phyloP scores from a whole-genome alignment of 2,113 vertebrate genomes.

The Rhadina sibilatrix region DNA sequence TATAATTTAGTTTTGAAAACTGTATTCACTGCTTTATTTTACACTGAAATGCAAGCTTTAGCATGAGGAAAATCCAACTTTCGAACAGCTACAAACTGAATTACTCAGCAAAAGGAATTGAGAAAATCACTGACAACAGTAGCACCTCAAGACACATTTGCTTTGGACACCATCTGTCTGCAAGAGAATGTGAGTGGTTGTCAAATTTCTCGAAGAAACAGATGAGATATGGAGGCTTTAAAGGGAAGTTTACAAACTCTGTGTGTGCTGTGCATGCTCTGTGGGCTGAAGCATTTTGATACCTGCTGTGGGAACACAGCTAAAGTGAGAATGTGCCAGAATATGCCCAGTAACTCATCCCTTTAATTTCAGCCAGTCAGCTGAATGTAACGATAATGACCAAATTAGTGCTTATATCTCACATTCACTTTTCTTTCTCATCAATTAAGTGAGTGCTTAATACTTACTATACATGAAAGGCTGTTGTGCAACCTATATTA shows the following conservation, averaged over 20 bases:
- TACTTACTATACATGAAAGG: not conserved
- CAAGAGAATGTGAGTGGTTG: not conserved
- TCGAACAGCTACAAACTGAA: not conserved
- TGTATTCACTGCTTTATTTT: not conserved
- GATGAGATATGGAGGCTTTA: not conserved
- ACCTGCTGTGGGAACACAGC: not conserved
- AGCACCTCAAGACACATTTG: not conserved
- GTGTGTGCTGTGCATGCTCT: not conserved
- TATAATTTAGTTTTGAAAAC: not conserved
- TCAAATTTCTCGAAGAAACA: not conserved
- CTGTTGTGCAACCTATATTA: not conserved
- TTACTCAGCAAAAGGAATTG: not conserved
- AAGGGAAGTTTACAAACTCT: not conserved
- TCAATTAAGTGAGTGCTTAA: not conserved
- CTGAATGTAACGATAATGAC: not conserved
- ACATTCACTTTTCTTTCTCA: not conserved
- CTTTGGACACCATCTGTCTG: fast-evolving
- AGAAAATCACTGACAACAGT: not conserved
- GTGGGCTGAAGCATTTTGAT: not conserved
- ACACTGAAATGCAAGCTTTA: not conserved
- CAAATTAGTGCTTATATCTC: not conserved
- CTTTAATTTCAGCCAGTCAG: conserved; percentile 1
- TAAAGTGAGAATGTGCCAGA: not conserved
- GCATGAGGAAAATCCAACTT: not conserved
- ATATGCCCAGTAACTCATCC: not conserved